Conservation (phyloP, 2,113 vertebrate species). For the Oncorhynchus keta region DNA sequence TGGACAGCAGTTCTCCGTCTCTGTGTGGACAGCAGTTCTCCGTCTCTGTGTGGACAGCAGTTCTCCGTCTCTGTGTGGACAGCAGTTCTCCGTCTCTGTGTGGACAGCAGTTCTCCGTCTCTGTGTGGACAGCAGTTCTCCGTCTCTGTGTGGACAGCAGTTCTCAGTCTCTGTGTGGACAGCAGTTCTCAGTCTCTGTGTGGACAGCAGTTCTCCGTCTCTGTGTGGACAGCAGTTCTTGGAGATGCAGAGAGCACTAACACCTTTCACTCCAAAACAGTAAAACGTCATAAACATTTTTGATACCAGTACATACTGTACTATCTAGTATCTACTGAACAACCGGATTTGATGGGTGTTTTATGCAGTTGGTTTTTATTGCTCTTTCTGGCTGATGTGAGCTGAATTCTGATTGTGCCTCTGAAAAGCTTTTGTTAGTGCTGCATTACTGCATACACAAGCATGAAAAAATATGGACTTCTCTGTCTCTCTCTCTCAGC, state of each 20-base stretch:
- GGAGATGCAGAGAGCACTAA: neutral
- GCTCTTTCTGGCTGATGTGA: conserved; percentile 8
- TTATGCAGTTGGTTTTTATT: neutral
- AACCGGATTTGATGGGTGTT: too few species aligned
- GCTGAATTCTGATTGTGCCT: neutral
- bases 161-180: too few species aligned
- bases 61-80: neutral
- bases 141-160: neutral
- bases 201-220: neutral
- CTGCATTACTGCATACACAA: conserved; percentile 11
- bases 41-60: neutral
- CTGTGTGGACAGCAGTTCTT: neutral
- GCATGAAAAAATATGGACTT: conserved; percentile 16
- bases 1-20: too few species aligned
- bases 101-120: neutral
- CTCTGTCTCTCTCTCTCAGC: neutral
- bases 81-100: too few species aligned
- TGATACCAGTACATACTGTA: too few species aligned
- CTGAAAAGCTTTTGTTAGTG: neutral
- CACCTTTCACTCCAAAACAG: neutral
- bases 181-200: too few species aligned
- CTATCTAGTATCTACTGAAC: too few species aligned
- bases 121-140: neutral
- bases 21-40: too few species aligned
- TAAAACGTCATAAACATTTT: too few species aligned